phyloP scores from a whole-genome alignment of 2,113 vertebrate species.

The Lamprotornis superbus region DNA sequence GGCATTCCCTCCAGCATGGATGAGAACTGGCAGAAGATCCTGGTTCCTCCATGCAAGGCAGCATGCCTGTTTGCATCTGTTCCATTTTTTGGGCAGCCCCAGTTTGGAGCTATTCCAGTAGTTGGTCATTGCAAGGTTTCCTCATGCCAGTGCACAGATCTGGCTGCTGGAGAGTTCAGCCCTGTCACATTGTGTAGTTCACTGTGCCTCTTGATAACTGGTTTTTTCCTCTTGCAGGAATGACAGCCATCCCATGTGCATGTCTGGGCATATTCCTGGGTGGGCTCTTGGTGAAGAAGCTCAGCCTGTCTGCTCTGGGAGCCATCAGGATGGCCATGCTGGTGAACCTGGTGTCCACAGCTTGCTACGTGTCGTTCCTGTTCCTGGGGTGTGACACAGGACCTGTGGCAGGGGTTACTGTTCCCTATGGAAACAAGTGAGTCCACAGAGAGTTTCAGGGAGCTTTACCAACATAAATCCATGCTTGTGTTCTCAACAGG shows the following conservation, averaged over 20 bases:
- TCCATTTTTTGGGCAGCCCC: neutral
- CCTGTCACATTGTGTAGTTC: neutral
- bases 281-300: constrained; percentile 94
- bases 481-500: rapidly evolving
- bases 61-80: neutral
- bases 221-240: constrained; percentile 74
- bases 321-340: constrained; percentile 97
- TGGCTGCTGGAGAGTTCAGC: neutral
- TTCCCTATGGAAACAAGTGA: constrained; percentile 90
- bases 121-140: neutral
- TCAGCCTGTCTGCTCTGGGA: constrained; percentile 92
- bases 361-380: constrained; percentile 95
- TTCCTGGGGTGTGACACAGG: constrained; percentile 97
- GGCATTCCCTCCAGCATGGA: neutral
- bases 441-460: constrained; percentile 18
- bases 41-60: neutral
- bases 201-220: neutral
- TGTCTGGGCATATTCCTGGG: constrained; percentile 98
- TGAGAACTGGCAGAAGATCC: neutral
- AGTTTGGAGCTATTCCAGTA: neutral
- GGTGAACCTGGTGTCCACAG: constrained; percentile 95
- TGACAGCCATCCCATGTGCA: constrained; percentile 96
- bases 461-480: neutral
- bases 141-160: neutral
- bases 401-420: constrained; percentile 92